Evolutionary conservation across 2,888 invertebrate genomes (phyloP), one percentile per base, ranked within the genome.

Genomic region (Hirtodrosophila alboralis): DNA sequence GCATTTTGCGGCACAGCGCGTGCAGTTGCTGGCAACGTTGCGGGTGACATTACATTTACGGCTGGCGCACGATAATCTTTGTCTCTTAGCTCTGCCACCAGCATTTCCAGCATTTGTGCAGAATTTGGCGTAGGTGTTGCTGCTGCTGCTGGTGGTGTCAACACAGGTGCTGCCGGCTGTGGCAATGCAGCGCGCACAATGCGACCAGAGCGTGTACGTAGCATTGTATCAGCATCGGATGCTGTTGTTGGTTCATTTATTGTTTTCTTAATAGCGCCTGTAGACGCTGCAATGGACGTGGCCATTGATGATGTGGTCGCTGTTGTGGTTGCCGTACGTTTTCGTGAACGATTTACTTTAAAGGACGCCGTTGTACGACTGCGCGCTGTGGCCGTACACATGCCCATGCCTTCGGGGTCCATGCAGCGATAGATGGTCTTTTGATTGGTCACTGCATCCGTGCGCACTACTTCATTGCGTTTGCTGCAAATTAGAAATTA

Each of bases 371-470:
- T 33, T n/a, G 27, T 3, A 5, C 28, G 21, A 23, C 31, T 21
- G 23, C 10, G 41, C 18, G 18, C 18, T 12, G 9, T 30, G 0
- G 18, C 3, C 3, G 59, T 52, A 4, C 76, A 67, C 48, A 89
- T 73, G 3, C 86, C 84, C 44, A 90, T 78, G 12, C 76, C 65
- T 2, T 85, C 71, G 2, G 90, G 89, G 10, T 87, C 85, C 36
- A 87, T 53, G 37, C 90, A 87, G 3, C 88, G 85, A 57, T 90
- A 90, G 12, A 90, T 84, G 10, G 89, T 88, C 60, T 87, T 88
- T 27, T 89, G 86, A 38, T 87, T 84, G 9, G 86, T 88, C 6
- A 67, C 45, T 2, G 77, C 75, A 37, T 88, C 77, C 1, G 87
- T 88, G 2, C 89, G 84, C 5, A 89, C 73, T 10, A 90, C 79